Evolutionary conservation across 2,797 vertebrate genomes (phyloP), one percentile per base, ranked within the genome.

Genomic region (Neosilurus mollespiculum): DNA sequence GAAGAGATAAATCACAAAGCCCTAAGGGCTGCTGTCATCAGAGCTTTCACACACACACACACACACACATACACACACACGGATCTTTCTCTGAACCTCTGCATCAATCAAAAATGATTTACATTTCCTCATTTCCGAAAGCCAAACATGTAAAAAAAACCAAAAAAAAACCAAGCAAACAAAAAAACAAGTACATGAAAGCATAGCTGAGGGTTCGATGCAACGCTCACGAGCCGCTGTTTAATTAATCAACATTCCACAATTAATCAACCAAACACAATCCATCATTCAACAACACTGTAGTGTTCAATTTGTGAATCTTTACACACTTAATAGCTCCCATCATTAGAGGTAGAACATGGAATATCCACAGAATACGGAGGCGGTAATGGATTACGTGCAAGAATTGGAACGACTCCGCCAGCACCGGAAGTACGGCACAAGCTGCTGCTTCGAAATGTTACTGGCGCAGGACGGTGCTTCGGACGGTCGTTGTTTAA

Each of bases 1-100:
- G 51, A 75, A 37, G 54, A 81, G 80, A 87, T 80, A 85, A 78
- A 87, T 78, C 62, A 72, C 71, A 72, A 4, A 64, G 8, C 43
- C 65, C 26, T n/a, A 30, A 51, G 43, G 37, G 14, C 11, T 75
- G 24, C 72, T 75, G 72, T 75, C 72, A 54, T 54, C 51, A 53
- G 70, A 24, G 70, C 9, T 72, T 6, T 43, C 37, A 43, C 70
- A 24, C 43, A 24, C 1, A 72, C 69, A 53, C 49, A 54, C 70
- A 70, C 67, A 70, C 67, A 70, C 69, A 71, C 65, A 37, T 14
- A 26, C 64, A 65, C 64, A 65, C 64, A 67, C 65, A 67, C 62
- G 30, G 67, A 49, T n/a, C 67, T 12, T 49, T 11, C 67, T 70
- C 66, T 69, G 22, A 43, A 22, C 66, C 18, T 51, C 11, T 24